Conservation (phyloP, 2,888 invertebrate genomes). For the Ellobium chinense region DNA sequence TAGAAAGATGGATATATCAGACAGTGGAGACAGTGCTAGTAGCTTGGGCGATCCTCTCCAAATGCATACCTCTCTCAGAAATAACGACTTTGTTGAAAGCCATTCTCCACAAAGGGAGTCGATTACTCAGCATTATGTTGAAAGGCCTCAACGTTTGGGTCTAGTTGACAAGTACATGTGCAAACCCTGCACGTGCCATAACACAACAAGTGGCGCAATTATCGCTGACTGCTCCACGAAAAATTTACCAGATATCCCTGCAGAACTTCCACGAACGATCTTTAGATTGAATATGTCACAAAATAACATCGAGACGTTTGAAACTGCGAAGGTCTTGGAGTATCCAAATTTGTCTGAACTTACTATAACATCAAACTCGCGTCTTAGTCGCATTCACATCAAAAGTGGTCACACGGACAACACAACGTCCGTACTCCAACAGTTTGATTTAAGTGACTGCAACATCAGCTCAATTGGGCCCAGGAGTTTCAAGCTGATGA, state of each 20-base stretch:
- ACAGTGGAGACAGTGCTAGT: no score
- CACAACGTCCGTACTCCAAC: background rate
- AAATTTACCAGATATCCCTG: background rate
- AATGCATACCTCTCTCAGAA: no score
- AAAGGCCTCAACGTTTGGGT: no score
- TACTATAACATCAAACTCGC: background rate
- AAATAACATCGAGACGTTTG: background rate
- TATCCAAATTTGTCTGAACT: background rate
- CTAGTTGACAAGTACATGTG: no score
- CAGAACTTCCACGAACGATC: background rate
- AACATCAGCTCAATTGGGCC: background rate
- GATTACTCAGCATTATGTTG: no score
- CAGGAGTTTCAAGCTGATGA: background rate
- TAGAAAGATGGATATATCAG: no score
- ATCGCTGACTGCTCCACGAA: background rate
- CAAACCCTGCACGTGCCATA: no score
- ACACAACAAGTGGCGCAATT: no score
- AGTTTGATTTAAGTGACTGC: background rate
- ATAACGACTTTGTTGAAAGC: no score
- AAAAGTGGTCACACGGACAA: background rate
- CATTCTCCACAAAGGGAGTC: no score
- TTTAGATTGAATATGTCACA: background rate
- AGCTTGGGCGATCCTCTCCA: no score
- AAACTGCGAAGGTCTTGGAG: background rate
- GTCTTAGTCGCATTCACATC: background rate